Percentiles rank a stretch among this genome's conserved stretches.
phyloP scores from a whole-genome alignment of 2,797 vertebrate species.

The Okamejei kenojei region DNA sequence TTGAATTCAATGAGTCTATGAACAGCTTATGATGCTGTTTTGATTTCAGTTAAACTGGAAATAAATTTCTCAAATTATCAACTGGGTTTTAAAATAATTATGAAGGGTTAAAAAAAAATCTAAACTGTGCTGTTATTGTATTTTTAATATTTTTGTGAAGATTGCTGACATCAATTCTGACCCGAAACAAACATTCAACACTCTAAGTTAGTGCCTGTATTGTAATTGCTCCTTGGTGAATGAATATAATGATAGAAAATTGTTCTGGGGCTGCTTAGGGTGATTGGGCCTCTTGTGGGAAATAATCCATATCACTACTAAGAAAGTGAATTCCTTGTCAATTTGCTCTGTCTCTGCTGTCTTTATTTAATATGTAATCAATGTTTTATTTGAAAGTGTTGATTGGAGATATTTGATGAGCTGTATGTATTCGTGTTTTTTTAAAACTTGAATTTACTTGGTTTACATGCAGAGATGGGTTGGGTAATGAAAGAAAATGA shows the following conservation, averaged over 20 bases:
- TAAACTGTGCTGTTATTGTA: background rate
- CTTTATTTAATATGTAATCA: background rate
- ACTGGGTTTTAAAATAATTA: background rate
- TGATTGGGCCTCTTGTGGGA: background rate
- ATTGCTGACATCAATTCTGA: background rate
- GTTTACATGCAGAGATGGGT: background rate
- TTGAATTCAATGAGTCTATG: background rate
- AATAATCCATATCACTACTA: background rate
- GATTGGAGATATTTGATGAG: slow-evolving; percentile 8
- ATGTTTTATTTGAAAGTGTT: background rate
- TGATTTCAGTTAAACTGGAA: slow-evolving; percentile 2
- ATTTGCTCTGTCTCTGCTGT: background rate
- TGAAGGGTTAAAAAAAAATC: background rate
- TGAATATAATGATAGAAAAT: background rate
- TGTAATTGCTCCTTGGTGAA: slow-evolving; percentile 17
- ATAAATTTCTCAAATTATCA: slow-evolving; percentile 6
- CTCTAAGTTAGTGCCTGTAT: background rate
- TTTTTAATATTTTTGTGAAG: background rate
- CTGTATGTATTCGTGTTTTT: background rate
- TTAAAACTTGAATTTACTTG: background rate
- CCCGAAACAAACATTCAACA: background rate
- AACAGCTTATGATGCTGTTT: background rate
- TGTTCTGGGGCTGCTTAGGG: background rate
- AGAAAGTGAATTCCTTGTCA: background rate
- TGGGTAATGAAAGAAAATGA: background rate